Evolutionary conservation across 2,888 invertebrate genomes (phyloP).

Genomic region (Idaea straminata): DNA sequence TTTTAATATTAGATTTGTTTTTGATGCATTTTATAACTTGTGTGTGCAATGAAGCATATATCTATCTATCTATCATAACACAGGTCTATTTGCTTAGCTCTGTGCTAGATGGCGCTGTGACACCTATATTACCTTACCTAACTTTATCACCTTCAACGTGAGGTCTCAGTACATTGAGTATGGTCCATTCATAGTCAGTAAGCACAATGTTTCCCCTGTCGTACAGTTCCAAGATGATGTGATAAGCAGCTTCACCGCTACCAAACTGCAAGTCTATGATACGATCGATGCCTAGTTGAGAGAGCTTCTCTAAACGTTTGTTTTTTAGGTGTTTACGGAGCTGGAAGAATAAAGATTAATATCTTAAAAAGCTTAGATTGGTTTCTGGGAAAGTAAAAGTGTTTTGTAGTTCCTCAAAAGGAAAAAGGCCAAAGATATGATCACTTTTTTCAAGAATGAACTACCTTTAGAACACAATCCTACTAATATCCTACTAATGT

Average conservation of each 20-base stretch:
- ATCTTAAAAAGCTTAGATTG: too few relatives aligned
- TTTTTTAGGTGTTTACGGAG: conserved; percentile 98
- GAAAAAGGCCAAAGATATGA: too few relatives aligned
- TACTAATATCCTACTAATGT: too few relatives aligned
- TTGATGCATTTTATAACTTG: too few relatives aligned
- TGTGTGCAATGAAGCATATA: too few relatives aligned
- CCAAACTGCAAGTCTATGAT: conserved; percentile 98
- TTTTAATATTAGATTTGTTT: too few relatives aligned
- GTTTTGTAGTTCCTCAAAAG: too few relatives aligned
- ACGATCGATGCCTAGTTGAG: conserved; percentile 95
- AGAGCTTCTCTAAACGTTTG: conserved; percentile 92
- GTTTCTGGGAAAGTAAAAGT: too few relatives aligned
- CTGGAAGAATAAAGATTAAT: conserved; percentile 64
- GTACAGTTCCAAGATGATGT: conserved; percentile 96
- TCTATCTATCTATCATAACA: too few relatives aligned
- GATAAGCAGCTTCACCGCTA: conserved; percentile 94
- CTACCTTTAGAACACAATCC: too few relatives aligned
- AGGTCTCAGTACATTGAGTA: conserved; percentile 95
- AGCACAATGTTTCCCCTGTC: conserved; percentile 97
- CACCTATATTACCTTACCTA: conserved; percentile 62
- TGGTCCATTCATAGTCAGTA: conserved; percentile 93
- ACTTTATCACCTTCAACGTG: conserved; percentile 95
- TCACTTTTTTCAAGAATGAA: too few relatives aligned
- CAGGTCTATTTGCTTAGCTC: too few relatives aligned
- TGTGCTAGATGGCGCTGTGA: not conserved